Evolutionary conservation across 2,797 vertebrate species (phyloP), one percentile per base, ranked within the genome.

Genomic region (Phoxinus dragarum): DNA sequence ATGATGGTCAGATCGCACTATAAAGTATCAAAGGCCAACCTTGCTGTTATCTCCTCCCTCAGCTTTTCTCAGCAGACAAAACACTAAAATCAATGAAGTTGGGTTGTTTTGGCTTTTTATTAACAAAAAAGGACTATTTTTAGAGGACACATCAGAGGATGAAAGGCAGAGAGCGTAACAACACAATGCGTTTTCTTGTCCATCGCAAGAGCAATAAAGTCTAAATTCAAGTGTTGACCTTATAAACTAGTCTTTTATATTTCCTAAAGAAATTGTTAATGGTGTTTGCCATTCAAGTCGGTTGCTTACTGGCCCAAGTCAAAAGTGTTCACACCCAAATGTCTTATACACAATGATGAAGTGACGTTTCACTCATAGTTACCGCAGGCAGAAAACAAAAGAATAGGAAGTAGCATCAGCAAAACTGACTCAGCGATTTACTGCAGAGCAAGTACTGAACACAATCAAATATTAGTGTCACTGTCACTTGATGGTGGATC

Each of bases 11-110:
- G 56, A 81, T 81, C 44, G 1, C 47, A 47, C 75, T 71, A 78
- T 79, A 79, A 79, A 61, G 75, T 61, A 84, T 87, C 78, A 81
- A 87, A 85, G 80, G 77, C 78, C 72, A 84, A 84, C 56, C 69
- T 84, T 69, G 76, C 14, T 38, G 71, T 59, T 84, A 79, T 78
- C 82, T 84, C 64, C 47, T 79, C 79, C 61, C 87, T 77, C 54
- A 68, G 52, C 67, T 77, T 56, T 82, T 83, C 61, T 77, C 85
- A 64, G 79, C 42, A 59, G 42, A 69, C 85, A 49, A 82, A 81
- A 81, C 73, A 74, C 61, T 6, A 73, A 79, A 86, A 77, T 86
- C 81, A 86, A 84, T 84, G 49, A 84, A 74, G 77, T 49, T 36
- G 47, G 38, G n/a, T 77, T 68, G 72, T 84, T 84, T 77, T 5